Base-by-base conservation (phyloP, 1,140 invertebrate genomes). In the Aphidius ervi region DNA sequence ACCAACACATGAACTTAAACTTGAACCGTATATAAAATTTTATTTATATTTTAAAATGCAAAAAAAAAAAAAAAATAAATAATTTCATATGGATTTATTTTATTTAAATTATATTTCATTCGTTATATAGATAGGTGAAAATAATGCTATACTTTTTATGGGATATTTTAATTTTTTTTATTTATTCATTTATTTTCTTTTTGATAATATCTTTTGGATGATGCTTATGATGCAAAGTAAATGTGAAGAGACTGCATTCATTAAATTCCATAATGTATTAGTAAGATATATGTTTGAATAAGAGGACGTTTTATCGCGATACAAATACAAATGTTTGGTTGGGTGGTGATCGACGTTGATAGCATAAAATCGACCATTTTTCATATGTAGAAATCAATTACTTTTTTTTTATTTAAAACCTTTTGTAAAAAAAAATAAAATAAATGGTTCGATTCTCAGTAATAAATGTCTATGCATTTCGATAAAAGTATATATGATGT, bases 201-300 rank as follows among this genome's bases (percentile, higher is more conserved):
- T 31, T 31, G 23, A 31, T 31, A 31, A 4, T 31, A 31, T 31
- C 23, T 31, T 31, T 31, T 3, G 4, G 23, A 3, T 31, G 23
- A 31, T 31, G 23, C 23, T 31, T 3, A 2, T 31, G 23, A 53
- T 53, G n/a, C 31, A 39, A 39, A 53, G 4, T 31, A 53, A 39
- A 39, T 40, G 31, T 8, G 20, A 40, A 40, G 9, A 5, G 50
- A 8, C 39, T 6, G 6, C 39, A 53, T 53, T 39, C 10, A 9
- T 20, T 16, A 40, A 58, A 58, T 58, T 58, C 37, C 57, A 58
- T 58, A 58, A 58, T 58, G 57, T 58, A 58, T 58, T 58, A 58
- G 46, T 58, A 20, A 39, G 46, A 41, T 39, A 39, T n/a, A 49
- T 42, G 20, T 6, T 39, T 5, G 39, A 50, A 39, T 40, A 16